A percentile compares a stretch with the other conserved stretches of the same genome.
Evolutionary conservation across 23 tunicate genomes (phyloP).

Genomic region (Trididemnum miniatum): DNA sequence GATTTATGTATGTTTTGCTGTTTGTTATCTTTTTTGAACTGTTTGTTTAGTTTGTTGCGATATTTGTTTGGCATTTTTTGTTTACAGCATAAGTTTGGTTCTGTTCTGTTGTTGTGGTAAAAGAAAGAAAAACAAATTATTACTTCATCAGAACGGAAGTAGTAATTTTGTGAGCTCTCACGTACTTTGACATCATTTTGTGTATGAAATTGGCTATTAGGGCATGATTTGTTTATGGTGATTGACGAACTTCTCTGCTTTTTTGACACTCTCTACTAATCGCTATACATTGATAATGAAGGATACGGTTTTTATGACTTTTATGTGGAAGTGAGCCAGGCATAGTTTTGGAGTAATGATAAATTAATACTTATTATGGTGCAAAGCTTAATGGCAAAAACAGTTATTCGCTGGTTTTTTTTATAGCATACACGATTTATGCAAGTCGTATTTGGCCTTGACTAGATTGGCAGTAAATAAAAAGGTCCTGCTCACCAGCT

Average conservation of each 20-base stretch:
- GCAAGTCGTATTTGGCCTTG: too few relatives aligned
- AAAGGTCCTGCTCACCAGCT: background rate
- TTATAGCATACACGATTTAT: too few relatives aligned
- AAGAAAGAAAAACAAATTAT: background rate
- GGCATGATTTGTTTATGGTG: background rate
- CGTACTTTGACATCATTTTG: conserved; percentile 4
- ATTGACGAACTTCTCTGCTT: background rate
- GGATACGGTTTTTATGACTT: background rate
- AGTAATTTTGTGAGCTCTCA: conserved; percentile 12
- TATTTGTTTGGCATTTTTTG: too few relatives aligned
- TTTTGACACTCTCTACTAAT: background rate
- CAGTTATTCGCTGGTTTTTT: too few relatives aligned
- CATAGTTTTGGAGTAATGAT: background rate
- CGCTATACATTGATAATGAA: background rate
- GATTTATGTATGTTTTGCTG: too few relatives aligned
- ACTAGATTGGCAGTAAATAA: too few relatives aligned
- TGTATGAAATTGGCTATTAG: conserved; percentile 12
- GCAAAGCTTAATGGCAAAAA: background rate
- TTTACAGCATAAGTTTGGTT: too few relatives aligned
- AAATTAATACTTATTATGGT: too few relatives aligned
- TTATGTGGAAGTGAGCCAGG: background rate
- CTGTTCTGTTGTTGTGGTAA: too few relatives aligned
- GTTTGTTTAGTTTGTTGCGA: too few relatives aligned
- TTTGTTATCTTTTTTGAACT: too few relatives aligned
- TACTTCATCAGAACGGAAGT: background rate